Base-by-base conservation (phyloP, 1,140 invertebrate species). In the Popillia japonica region DNA sequence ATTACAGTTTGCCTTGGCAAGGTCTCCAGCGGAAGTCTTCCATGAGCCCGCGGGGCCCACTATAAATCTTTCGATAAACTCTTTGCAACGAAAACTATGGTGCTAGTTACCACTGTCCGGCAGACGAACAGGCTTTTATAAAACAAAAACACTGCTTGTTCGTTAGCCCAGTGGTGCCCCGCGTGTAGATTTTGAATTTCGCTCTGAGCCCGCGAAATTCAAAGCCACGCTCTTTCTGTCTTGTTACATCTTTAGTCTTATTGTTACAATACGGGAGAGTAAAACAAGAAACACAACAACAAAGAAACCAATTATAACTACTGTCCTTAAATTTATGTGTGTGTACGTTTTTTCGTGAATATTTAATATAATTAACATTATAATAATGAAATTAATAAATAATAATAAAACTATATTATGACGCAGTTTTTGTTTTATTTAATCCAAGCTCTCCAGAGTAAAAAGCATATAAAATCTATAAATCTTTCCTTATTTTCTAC, bases 61-160 rank as follows among this genome's bases (percentile, higher is more conserved):
- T 27, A 8, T 23, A 6, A 20, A 77, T 77, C 78, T 81, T 78
- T 79, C 77, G 79, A 79, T 40, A 81, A n/a, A 83, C 82, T 78
- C 84, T 80, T 83, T 86, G 84, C 84, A 86, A 86, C 85, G 85
- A 64, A 86, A 86, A 84, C 84, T 83, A 86, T 83, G 85, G 84
- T 85, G 84, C 84, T 85, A 85, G 82, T 80, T 82, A 84, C 84
- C 83, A 81, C 79, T 84, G 81, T 64, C 77, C 40, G 80, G 80
- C 79, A 79, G 75, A 73, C 77, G 61, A 72, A 75, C 41, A 75
- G 79, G 78, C 34, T n/a, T 76, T 73, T 14, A 78, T 55, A 40
- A 44, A 80, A 79, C 78, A 11, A 64, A 22, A 11, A 6, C 17
- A 0, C 6, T 64, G 17, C 80, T 80, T 78, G 40, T 27, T 40